A percentile compares a stretch with the other conserved stretches of the same genome.
Conservation (phyloP, 2,888 invertebrate species). For the Dicyrtomina minuta region DNA sequence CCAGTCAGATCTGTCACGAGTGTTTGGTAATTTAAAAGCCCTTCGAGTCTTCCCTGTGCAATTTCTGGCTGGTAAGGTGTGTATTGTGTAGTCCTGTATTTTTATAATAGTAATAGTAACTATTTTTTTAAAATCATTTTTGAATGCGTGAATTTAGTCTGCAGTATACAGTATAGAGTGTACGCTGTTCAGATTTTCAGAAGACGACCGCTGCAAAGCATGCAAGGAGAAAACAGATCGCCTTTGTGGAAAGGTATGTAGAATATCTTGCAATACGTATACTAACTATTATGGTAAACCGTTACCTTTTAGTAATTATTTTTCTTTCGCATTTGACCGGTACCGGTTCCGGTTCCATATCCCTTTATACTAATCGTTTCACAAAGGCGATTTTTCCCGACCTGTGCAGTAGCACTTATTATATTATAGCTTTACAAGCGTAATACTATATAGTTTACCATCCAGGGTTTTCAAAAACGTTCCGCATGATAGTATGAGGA, state of each 20-base stretch:
- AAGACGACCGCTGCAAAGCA: too few relatives aligned
- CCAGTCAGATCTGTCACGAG: constrained; percentile 95
- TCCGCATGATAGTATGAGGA: constrained; percentile 91
- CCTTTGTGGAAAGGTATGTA: neutral
- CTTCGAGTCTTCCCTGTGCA: constrained; percentile 92
- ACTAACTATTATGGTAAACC: too few relatives aligned
- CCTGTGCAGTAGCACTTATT: too few relatives aligned
- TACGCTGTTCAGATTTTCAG: neutral
- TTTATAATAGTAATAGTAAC: neutral
- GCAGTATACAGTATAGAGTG: neutral
- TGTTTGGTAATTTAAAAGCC: constrained; percentile 95
- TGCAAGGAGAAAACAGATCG: too few relatives aligned
- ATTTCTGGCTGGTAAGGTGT: constrained; percentile 99
- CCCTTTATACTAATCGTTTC: too few relatives aligned
- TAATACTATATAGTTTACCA: too few relatives aligned
- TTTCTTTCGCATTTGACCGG: too few relatives aligned
- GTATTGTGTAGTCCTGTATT: constrained; percentile 88
- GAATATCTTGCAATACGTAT: neutral
- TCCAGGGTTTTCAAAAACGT: constrained; percentile 98
- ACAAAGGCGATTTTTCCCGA: too few relatives aligned
- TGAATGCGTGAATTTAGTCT: neutral
- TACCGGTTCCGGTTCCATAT: too few relatives aligned
- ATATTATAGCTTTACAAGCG: too few relatives aligned
- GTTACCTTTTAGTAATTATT: too few relatives aligned
- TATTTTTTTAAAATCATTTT: neutral